Percentiles rank a stretch among this genome's conserved stretches.
Evolutionary conservation across 2,113 vertebrate genomes (phyloP).

Genomic region (Rhea pennata): DNA sequence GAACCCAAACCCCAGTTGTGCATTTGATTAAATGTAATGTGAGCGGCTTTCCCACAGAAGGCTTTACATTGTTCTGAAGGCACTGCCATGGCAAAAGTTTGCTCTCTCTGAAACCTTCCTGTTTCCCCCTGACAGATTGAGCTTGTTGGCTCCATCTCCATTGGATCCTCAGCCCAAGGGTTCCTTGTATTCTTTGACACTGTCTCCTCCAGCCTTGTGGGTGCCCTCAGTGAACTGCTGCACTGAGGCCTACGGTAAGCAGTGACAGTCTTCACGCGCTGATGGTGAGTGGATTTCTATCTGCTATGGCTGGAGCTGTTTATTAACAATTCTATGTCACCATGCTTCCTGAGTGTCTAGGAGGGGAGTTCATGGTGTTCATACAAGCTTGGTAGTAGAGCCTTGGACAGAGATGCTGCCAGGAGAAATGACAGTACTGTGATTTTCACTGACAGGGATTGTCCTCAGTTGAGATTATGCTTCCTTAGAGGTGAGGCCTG

Average conservation of each 20-base stretch:
- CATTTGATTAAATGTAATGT: neutral
- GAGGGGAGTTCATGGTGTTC: too few relatives aligned
- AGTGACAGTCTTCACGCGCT: too few relatives aligned
- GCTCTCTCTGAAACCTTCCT: neutral
- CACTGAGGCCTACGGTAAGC: slow-evolving; percentile 66
- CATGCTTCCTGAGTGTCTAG: too few relatives aligned
- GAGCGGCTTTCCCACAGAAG: neutral
- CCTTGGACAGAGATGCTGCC: too few relatives aligned
- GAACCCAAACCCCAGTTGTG: neutral
- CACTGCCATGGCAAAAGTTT: too few relatives aligned
- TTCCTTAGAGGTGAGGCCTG: slow-evolving; percentile 59
- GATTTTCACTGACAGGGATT: neutral
- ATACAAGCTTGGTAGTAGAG: too few relatives aligned
- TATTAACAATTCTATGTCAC: too few relatives aligned
- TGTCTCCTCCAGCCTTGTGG: slow-evolving; percentile 73
- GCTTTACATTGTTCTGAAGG: neutral
- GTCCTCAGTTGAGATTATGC: slow-evolving; percentile 28
- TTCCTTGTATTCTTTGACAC: slow-evolving; percentile 72
- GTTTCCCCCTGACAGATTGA: neutral
- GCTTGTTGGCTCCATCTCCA: slow-evolving; percentile 50
- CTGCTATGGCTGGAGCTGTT: too few relatives aligned
- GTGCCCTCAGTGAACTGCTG: slow-evolving; percentile 74
- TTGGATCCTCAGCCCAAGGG: slow-evolving; percentile 59
- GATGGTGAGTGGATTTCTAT: too few relatives aligned
- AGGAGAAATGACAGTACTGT: slow-evolving; percentile 40